Base-by-base conservation (phyloP, 1,140 invertebrate genomes). In the Trichonephila clavipes region DNA sequence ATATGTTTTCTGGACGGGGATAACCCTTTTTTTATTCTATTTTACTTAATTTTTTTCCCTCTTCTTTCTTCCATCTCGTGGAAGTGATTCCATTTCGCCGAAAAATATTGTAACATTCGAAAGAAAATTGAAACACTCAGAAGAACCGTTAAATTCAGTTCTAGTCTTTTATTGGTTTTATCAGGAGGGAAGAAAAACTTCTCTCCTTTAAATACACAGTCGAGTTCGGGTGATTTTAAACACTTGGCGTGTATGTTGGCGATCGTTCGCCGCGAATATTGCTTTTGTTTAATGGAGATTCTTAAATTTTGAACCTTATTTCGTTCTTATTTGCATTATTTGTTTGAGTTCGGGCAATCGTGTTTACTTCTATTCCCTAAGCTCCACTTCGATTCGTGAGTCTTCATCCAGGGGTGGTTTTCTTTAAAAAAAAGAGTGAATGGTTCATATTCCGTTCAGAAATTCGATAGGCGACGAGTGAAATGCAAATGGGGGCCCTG, bases 101-200 rank as follows among this genome's bases (percentile, higher is more conserved):
- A 81, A 81, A 81, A 81, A 81, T 44, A 81, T n/a, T 58, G 81
- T 28, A 72, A 34, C 59, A 34, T 87, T 61, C 21, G 85, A 72
- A 24, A 24, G 69, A 87, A 87, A 87, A 87, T 87, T 61, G 85
- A 87, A 87, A 87, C 85, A 87, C 85, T 87, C 59, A 34, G 28
- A 87, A 87, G 58, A 62, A 87, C 51, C 85, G 85, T 62, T 87
- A 87, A 87, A 87, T 87, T 87, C 85, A 61, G 85, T 87, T 87
- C 85, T 18, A 3, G 69, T 28, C 24, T 83, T 83, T 83, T 83
- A 83, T 83, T 83, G 81, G 81, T 83, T 83, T 83, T 83, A 83
- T 83, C 81, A 51, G 19, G 19, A 21, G 44, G 16, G 51, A 83
- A 83, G 19, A 58, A 59, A n/a, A 58, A 83, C 16, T 77, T 28